Percentiles rank a stretch among this genome's conserved stretches.
Evolutionary conservation across 1,140 invertebrate genomes (phyloP).

Genomic region (Nasonia giraulti): DNA sequence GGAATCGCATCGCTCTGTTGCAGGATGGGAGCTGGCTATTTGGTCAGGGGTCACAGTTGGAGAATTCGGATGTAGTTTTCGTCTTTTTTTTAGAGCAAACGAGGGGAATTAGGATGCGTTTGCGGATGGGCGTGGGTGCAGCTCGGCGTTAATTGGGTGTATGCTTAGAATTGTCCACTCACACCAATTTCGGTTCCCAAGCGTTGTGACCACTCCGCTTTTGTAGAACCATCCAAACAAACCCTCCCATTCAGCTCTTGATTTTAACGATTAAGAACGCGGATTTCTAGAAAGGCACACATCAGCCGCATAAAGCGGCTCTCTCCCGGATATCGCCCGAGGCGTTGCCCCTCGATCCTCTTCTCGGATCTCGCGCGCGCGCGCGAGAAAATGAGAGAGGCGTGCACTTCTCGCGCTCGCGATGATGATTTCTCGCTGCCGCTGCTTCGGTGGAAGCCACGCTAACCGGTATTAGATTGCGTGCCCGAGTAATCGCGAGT

Average conservation of each 20-base stretch:
- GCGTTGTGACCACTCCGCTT: too few species aligned
- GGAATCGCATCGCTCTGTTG: background rate
- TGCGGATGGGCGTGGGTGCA: background rate
- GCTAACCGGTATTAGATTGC: slow-evolving; percentile 26
- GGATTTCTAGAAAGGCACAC: background rate
- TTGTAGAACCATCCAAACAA: too few species aligned
- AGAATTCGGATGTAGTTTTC: background rate
- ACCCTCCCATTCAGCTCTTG: too few species aligned
- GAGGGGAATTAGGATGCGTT: background rate
- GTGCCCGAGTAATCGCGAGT: too few species aligned
- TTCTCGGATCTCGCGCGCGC: background rate
- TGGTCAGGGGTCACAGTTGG: background rate
- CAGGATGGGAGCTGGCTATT: background rate
- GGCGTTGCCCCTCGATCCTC: background rate
- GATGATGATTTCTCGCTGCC: background rate
- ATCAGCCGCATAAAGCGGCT: background rate
- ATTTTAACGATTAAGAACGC: background rate
- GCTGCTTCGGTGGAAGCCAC: background rate
- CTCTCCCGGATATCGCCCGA: background rate
- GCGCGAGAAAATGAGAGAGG: background rate
- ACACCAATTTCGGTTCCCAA: too few species aligned
- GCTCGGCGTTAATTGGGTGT: background rate
- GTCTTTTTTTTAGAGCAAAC: background rate
- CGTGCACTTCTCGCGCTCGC: background rate
- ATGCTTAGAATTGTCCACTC: background rate